These are phyloP conservation scores for Pseudococcus longispinus DNA, from an alignment of 2,888 invertebrate species.

Conservation along the genomic window DNA sequence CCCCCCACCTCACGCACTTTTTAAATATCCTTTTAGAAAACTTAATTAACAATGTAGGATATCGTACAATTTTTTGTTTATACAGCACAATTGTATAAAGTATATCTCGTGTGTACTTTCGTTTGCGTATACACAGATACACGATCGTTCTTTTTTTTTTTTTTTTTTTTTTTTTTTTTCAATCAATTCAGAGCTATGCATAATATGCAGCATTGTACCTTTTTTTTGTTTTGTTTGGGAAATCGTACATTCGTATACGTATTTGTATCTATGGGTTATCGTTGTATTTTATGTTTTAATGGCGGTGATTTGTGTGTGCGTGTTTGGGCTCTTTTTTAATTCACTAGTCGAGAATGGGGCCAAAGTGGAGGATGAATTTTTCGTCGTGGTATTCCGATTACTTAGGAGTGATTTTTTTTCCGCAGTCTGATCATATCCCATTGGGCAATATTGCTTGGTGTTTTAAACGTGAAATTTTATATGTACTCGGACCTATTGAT, in stretches of 20 bases:
- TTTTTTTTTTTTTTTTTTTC: background rate
- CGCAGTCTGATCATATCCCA: slow-evolving; percentile 45
- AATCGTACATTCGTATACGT: background rate
- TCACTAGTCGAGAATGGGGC: background rate
- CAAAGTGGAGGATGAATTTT: background rate
- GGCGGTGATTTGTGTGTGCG: background rate
- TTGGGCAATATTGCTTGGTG: slow-evolving; percentile 48
- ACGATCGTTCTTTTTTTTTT: background rate
- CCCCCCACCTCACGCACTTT: background rate
- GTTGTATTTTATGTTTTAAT: background rate
- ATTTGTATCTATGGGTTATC: background rate
- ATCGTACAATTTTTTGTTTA: background rate
- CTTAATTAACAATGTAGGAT: slow-evolving; percentile 9
- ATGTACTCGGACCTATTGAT: background rate
- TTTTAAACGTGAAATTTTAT: background rate
- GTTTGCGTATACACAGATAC: background rate
- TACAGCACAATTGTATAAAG: background rate
- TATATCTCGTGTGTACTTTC: background rate
- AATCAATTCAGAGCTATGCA: background rate
- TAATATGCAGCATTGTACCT: background rate
- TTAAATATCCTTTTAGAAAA: background rate
- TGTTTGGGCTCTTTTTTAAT: background rate
- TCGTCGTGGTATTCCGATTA: background rate
- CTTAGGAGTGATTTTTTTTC: slow-evolving; percentile 32
- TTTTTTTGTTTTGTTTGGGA: background rate